Percentiles rank a stretch among this genome's conserved stretches.
Evolutionary conservation across 2,113 vertebrate genomes (phyloP).

Genomic region (Marmota flaviventris): DNA sequence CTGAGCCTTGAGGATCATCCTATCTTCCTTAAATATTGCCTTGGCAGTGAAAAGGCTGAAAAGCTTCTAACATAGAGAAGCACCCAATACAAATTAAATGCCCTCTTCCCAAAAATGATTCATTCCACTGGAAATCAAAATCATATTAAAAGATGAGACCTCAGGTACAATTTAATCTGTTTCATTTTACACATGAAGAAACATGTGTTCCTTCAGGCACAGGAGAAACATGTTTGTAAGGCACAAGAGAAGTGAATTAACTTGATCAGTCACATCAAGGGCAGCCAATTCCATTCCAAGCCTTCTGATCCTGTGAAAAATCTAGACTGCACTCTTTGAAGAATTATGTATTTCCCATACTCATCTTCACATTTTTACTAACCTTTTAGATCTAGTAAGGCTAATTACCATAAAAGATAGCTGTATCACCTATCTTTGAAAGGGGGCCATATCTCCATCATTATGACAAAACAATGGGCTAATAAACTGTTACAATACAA

Average conservation of each 20-base stretch:
- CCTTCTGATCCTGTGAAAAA: not conserved
- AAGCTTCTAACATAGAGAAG: conserved; percentile 38
- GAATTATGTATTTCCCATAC: not conserved
- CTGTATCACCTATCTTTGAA: not conserved
- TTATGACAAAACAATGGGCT: conserved; percentile 27
- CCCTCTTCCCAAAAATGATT: conserved; percentile 29
- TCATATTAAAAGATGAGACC: conserved; percentile 9
- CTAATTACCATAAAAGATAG: not conserved
- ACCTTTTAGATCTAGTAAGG: not conserved
- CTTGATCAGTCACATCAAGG: conserved; percentile 9
- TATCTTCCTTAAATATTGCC: conserved; percentile 13
- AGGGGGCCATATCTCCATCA: not conserved
- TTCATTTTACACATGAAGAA: conserved; percentile 36
- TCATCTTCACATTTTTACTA: not conserved
- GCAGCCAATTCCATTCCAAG: not conserved
- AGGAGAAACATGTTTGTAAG: not conserved
- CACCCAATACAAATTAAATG: not conserved
- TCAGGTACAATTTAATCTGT: conserved; percentile 10
- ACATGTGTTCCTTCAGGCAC: not conserved
- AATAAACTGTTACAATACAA: not conserved
- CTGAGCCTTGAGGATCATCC: not conserved
- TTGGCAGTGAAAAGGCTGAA: conserved; percentile 12
- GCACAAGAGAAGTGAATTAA: not conserved
- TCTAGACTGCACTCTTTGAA: not conserved
- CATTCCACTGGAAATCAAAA: not conserved